These are phyloP conservation scores for Rissa tridactyla DNA, from an alignment of 2,113 vertebrate species.

Conservation along the genomic window DNA sequence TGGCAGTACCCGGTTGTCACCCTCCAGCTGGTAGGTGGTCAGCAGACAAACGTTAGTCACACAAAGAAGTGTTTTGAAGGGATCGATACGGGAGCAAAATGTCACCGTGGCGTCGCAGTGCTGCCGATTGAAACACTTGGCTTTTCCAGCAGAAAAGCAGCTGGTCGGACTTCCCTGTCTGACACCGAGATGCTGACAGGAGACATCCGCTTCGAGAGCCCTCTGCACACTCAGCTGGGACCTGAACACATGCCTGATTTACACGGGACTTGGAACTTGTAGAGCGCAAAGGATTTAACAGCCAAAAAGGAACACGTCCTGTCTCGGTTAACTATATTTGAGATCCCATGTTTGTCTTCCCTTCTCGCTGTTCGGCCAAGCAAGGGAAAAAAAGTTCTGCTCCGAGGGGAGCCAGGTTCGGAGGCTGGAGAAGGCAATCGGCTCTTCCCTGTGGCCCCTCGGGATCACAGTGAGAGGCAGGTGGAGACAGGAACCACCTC, in stretches of 20 bases:
- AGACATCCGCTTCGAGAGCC: neutral
- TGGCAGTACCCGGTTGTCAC: neutral
- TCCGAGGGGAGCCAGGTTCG: neutral
- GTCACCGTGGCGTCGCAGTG: neutral
- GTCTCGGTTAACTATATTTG: neutral
- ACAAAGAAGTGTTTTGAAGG: neutral
- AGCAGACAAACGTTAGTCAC: fast-evolving
- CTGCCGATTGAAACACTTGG: neutral
- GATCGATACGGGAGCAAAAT: fast-evolving
- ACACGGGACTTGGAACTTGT: neutral
- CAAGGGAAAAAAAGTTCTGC: neutral
- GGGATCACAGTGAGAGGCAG: conserved; percentile 13
- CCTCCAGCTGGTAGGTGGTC: fast-evolving
- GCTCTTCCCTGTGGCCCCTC: neutral
- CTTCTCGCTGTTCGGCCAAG: neutral
- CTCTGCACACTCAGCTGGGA: neutral
- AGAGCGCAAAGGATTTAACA: neutral
- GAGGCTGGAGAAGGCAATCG: neutral
- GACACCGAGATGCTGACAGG: neutral
- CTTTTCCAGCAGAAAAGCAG: neutral
- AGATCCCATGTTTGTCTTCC: neutral
- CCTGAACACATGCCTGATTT: neutral
- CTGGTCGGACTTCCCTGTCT: neutral
- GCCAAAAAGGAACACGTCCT: neutral
- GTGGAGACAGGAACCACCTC: neutral